Base-by-base conservation (phyloP, 2,797 vertebrate genomes). In the Moxostoma hubbsi region DNA sequence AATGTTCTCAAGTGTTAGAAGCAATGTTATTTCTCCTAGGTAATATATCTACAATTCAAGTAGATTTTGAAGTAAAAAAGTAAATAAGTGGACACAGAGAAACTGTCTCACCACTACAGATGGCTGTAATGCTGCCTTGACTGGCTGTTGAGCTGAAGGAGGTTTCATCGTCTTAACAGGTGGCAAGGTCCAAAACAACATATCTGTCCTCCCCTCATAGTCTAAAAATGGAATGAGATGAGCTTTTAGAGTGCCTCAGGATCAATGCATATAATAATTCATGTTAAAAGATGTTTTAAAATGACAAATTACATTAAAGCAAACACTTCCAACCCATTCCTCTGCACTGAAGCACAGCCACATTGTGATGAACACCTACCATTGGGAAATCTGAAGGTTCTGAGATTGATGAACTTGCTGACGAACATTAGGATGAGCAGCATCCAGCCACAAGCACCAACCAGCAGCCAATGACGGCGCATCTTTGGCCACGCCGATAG, bases 381-480 rank as follows among this genome's bases (percentile, higher is more conserved):
- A 61, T 97, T 95, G 0, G 93, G 89, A 63, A 93, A 92, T 90
- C 94, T 95, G 89, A 96, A 94, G 90, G 36, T 36, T 36, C 91
- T 95, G 87, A 95, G 71, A 0, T 93, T 95, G 90, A 99, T 96
- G 88, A 97, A 97, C 87, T 95, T 99, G 94, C 95, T 98, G 86
- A 95, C 95, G 71, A 98, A 96, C 95, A 98, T 94, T 82, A 99
- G 96, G 92, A 99, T 96, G 90, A 99, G 96, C 88, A 99, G 92
- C 88, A 97, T 96, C 98, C 97, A 98, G 87, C 97, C 97, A 88
- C 97, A 98, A 61, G 94, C 96, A 75, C 96, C 95, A 73, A 98
- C 92, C 88, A 98, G 95, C 89, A 98, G 94, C 96, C 96, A 98
- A 91, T 95, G 96, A 87, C 96, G 97, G 92, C 96, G 96, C 98